Evolutionary conservation across 2,797 vertebrate genomes (phyloP), one percentile per base, ranked within the genome.

Genomic region (Hafferia zeledoni): DNA sequence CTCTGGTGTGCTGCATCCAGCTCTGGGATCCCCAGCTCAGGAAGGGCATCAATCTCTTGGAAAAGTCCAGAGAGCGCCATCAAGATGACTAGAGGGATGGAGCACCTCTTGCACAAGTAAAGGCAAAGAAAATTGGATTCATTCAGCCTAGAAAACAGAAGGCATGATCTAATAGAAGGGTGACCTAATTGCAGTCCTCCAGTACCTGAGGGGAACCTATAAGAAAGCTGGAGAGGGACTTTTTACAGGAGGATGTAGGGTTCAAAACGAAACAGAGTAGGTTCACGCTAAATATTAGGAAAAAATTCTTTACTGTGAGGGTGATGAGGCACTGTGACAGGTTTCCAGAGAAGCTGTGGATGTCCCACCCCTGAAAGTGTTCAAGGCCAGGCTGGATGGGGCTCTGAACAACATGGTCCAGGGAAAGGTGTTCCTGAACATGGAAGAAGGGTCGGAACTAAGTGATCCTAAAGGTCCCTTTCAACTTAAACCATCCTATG

Each of bases 1-100:
- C 27, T 8, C 31, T 49, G 31, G 1, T 9, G 0, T 0, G 0
- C 47, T 47, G 30, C 19, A 33, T 33, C 31, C 55, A 53, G 7
- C 18, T 60, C 55, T 53, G 39, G 13, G 16, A 7, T 30, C 17
- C 33, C 9, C 9, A 55, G 9, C 1, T 22, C 3, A 15, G 24
- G 31, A 63, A 78, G 9, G 30, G 46, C 16, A 61, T 39, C 2
- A 1, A 11, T 6, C 9, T 31, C 6, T 6, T 55, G 35, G 33
- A 63, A 20, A 12, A 47, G 25, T 23, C 25, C 43, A 70, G 25
- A 43, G 31, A 77, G 49, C 19, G 11, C 14, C 22, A 27, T 18
- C 56, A 63, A 43, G 50, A 2, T 43, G 31, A 56, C 63, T 22
- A 56, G 17, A 49, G 22, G 31, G 9, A 43, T 27, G 17, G 4